phyloP scores from a whole-genome alignment of 2,113 vertebrate species.

The Mohoua ochrocephala region DNA sequence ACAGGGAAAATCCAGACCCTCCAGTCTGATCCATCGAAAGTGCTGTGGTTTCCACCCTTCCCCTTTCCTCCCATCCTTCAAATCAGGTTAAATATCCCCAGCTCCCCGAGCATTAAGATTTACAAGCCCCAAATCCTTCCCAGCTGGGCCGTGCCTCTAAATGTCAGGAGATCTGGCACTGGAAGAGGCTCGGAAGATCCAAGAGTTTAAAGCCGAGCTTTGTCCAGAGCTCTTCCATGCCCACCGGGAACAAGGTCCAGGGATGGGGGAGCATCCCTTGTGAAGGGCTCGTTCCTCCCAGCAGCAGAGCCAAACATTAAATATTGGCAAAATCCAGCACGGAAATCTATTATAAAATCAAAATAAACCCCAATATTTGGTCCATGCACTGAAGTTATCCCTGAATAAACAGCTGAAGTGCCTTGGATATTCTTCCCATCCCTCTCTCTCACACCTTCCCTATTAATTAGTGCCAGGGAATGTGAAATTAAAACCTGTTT shows the following conservation, averaged over 20 bases:
- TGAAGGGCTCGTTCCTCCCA: not conserved
- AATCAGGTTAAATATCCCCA: not conserved
- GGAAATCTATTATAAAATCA: not conserved
- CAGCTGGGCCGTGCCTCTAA: not conserved
- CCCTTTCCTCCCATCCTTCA: not conserved
- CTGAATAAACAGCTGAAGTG: not conserved
- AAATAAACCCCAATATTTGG: not conserved
- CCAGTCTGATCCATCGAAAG: not conserved
- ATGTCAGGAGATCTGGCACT: not conserved
- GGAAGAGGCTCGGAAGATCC: not conserved
- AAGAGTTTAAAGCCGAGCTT: fast-evolving
- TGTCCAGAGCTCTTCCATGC: not conserved
- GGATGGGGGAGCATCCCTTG: not conserved
- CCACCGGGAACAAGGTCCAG: fast-evolving
- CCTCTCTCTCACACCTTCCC: not conserved
- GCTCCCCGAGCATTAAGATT: not conserved
- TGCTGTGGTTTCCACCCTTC: fast-evolving
- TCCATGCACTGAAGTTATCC: not conserved
- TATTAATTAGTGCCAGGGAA: not conserved
- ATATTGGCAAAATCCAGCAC: not conserved
- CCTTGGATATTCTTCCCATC: not conserved
- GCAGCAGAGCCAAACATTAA: not conserved
- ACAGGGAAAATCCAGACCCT: not conserved
- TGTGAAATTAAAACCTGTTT: not conserved
- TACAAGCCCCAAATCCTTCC: not conserved